Evolutionary conservation across 1,140 invertebrate species (phyloP).

Genomic region (Trachelipus rathkii): DNA sequence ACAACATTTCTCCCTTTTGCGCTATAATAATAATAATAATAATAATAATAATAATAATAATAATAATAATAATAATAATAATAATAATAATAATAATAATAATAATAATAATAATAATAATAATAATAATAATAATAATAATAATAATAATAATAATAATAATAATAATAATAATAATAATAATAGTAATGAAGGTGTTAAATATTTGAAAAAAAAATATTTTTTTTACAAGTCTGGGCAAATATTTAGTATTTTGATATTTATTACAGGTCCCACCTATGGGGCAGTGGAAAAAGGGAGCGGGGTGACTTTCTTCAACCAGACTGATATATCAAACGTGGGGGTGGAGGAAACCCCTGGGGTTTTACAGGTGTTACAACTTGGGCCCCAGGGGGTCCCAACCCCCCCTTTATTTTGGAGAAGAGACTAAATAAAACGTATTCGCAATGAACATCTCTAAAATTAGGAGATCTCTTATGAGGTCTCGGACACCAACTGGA

Average conservation of each 20-base stretch:
- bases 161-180: too few species aligned
- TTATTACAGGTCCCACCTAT: neutral
- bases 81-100: too few species aligned
- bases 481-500: conserved; percentile 76
- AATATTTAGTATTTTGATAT: neutral
- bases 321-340: neutral
- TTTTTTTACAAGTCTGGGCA: too few species aligned
- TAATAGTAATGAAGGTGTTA: too few species aligned
- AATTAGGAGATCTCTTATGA: conserved; percentile 76
- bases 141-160: too few species aligned
- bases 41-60: too few species aligned
- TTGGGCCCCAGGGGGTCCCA: conserved; percentile 1
- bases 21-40: too few species aligned
- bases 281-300: neutral
- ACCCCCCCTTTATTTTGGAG: neutral
- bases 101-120: too few species aligned
- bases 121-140: too few species aligned
- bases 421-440: neutral
- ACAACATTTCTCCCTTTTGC: too few species aligned
- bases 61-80: too few species aligned
- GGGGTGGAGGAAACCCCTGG: conserved; percentile 6
- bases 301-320: neutral
- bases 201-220: too few species aligned
- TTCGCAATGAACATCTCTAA: conserved; percentile 52
- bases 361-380: neutral